These are phyloP conservation scores for Scaptomyza hsui DNA, from an alignment of 1,140 invertebrate species.

Conservation along the genomic window DNA sequence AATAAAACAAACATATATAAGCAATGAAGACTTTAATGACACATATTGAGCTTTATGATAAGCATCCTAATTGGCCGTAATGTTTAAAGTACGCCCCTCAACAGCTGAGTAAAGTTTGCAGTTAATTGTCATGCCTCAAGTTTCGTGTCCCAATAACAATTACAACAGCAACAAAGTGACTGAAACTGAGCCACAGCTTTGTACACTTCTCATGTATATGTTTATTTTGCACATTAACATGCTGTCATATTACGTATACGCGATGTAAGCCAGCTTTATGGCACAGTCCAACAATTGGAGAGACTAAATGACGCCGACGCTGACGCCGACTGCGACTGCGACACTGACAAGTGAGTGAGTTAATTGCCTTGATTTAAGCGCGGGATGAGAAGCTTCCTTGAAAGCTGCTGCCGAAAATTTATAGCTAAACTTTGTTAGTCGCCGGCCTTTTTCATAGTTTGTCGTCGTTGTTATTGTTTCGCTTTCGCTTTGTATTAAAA, in stretches of 20 bases:
- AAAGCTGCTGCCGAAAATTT: slow-evolving; percentile 33
- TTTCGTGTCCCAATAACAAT: slow-evolving; percentile 33
- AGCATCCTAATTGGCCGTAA: slow-evolving; percentile 57
- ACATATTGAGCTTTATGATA: not conserved
- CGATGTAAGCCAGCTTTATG: slow-evolving; percentile 29
- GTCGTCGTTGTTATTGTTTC: slow-evolving; percentile 12
- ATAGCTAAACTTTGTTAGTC: slow-evolving; percentile 21
- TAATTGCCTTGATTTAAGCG: slow-evolving; percentile 56
- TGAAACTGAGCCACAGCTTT: slow-evolving; percentile 19
- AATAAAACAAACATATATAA: slow-evolving; percentile 6
- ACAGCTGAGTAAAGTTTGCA: slow-evolving; percentile 31
- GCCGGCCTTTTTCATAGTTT: slow-evolving; percentile 24
- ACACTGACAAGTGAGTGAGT: slow-evolving; percentile 1
- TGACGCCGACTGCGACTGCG: slow-evolving; percentile 1
- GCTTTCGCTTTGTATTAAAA: slow-evolving; percentile 17
- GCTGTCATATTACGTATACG: slow-evolving; percentile 54
- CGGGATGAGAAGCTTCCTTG: slow-evolving; percentile 34
- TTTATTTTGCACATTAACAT: slow-evolving; percentile 30
- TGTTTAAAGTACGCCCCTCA: slow-evolving; percentile 36
- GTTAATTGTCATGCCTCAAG: slow-evolving; percentile 31
- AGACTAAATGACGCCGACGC: slow-evolving; percentile 36
- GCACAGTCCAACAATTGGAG: slow-evolving; percentile 24
- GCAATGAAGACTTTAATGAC: slow-evolving; percentile 1
- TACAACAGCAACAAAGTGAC: slow-evolving; percentile 22
- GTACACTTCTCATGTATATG: slow-evolving; percentile 7